Conservation (phyloP, 2,888 invertebrate species). For the Exocentrus adspersus region DNA sequence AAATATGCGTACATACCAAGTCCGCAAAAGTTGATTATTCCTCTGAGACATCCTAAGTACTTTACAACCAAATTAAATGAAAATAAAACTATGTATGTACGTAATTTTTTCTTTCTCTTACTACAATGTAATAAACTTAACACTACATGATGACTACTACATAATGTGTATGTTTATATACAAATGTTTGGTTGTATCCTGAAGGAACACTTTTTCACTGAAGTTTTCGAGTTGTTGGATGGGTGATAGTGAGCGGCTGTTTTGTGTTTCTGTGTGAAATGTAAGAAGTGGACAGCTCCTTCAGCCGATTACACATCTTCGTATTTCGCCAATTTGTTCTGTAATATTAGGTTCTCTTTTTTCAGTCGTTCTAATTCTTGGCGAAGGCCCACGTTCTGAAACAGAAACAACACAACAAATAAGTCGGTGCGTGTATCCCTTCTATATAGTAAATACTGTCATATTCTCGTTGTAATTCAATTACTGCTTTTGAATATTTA, state of each 20-base stretch:
- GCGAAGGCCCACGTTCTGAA: constrained; percentile 87
- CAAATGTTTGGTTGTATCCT: constrained; percentile 63
- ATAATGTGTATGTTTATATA: constrained; percentile 62
- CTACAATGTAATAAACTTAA: constrained; percentile 58
- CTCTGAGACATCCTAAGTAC: constrained; percentile 31
- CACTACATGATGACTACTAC: constrained; percentile 65
- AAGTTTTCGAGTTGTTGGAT: constrained; percentile 41
- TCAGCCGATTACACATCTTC: constrained; percentile 76
- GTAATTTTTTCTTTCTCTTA: constrained; percentile 48
- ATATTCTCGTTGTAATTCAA: too few relatives aligned
- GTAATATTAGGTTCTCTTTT: constrained; percentile 89
- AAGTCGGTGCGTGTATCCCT: too few relatives aligned
- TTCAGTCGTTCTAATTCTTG: constrained; percentile 91
- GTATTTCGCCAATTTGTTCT: constrained; percentile 89
- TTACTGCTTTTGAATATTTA: too few relatives aligned
- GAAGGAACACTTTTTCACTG: constrained; percentile 56
- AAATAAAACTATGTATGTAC: constrained; percentile 43
- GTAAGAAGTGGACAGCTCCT: constrained; percentile 47
- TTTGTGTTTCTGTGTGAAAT: constrained; percentile 45
- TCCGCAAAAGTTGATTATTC: constrained; percentile 15
- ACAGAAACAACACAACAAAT: constrained; percentile 56
- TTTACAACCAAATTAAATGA: constrained; percentile 42
- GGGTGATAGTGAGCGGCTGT: constrained; percentile 32
- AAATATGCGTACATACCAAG: too few relatives aligned
- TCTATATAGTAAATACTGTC: too few relatives aligned